These are phyloP conservation scores for Drosophila nasuta DNA, from an alignment of 1,140 invertebrate genomes.

Conservation along the genomic window DNA sequence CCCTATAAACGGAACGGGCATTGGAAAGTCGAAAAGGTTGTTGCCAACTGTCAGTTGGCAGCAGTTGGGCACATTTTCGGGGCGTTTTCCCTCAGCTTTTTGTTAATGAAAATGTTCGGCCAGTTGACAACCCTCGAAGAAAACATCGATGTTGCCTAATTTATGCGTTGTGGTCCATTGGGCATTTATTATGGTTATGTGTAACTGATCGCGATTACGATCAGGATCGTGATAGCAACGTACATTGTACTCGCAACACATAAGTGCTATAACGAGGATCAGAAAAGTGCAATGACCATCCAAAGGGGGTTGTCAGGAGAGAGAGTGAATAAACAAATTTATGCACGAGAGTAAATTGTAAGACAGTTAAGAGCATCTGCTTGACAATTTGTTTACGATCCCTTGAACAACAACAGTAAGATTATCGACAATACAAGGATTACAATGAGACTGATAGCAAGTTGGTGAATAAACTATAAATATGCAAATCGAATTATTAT, in stretches of 20 bases:
- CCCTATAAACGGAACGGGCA: slow-evolving; percentile 51
- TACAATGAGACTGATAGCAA: neutral
- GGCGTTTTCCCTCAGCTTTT: slow-evolving; percentile 12
- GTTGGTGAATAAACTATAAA: too few species aligned
- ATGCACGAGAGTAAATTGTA: neutral
- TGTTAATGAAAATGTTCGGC: slow-evolving; percentile 73
- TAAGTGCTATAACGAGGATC: slow-evolving; percentile 25
- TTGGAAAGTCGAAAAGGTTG: slow-evolving; percentile 32
- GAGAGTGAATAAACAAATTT: slow-evolving; percentile 20
- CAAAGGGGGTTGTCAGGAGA: slow-evolving; percentile 20
- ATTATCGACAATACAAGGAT: neutral
- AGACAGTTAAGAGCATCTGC: slow-evolving; percentile 19
- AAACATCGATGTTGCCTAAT: slow-evolving; percentile 42
- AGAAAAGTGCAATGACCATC: neutral
- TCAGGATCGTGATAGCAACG: slow-evolving; percentile 12
- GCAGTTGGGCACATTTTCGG: slow-evolving; percentile 25
- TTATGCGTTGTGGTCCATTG: slow-evolving; percentile 73
- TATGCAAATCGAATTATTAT: too few species aligned
- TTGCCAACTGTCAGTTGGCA: slow-evolving; percentile 63
- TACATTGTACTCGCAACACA: neutral
- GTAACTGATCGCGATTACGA: slow-evolving; percentile 30
- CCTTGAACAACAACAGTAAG: neutral
- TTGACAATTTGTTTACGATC: neutral
- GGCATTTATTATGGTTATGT: slow-evolving; percentile 41
- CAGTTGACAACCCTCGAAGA: slow-evolving; percentile 31